Evolutionary conservation across 2,888 invertebrate genomes (phyloP).

Genomic region (Tinea trinotella): DNA sequence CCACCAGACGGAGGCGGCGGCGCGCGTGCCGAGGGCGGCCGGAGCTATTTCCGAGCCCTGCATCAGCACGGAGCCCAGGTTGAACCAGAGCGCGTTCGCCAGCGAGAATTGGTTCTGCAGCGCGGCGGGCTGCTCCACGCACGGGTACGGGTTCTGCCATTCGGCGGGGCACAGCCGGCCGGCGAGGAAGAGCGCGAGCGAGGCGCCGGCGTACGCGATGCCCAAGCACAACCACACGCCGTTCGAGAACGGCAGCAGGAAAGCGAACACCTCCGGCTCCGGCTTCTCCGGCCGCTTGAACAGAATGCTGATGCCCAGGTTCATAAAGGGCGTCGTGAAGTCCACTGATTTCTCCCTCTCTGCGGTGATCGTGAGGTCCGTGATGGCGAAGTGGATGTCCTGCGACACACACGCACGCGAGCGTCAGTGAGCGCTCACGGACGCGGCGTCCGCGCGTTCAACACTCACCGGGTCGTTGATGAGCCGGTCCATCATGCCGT

Average conservation of each 20-base stretch:
- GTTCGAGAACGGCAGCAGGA: conserved; percentile 88
- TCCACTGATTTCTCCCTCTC: conserved; percentile 90
- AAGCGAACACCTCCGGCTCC: conserved; percentile 90
- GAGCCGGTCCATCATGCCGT: conserved; percentile 80
- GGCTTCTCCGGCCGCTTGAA: conserved; percentile 88
- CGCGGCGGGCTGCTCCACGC: conserved; percentile 84
- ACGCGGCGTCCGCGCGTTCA: background rate
- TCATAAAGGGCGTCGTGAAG: conserved; percentile 98
- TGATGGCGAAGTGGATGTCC: conserved; percentile 89
- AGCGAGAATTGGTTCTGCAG: conserved; percentile 89
- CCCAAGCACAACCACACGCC: conserved; percentile 89
- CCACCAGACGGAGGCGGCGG: conserved; percentile 91
- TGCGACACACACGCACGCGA: background rate
- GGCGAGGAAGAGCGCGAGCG: conserved; percentile 84
- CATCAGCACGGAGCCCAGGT: conserved; percentile 86
- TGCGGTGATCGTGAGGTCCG: conserved; percentile 91
- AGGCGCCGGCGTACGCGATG: conserved; percentile 85
- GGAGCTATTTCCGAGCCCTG: conserved; percentile 92
- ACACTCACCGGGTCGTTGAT: conserved; percentile 71
- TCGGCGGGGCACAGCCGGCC: conserved; percentile 88
- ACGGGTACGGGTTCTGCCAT: conserved; percentile 91
- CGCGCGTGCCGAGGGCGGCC: conserved; percentile 89
- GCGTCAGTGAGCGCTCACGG: too few species aligned
- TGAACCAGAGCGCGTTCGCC: conserved; percentile 91
- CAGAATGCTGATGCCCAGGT: conserved; percentile 90